Conservation (phyloP, 1,140 invertebrate genomes). For the Bombus confusus region DNA sequence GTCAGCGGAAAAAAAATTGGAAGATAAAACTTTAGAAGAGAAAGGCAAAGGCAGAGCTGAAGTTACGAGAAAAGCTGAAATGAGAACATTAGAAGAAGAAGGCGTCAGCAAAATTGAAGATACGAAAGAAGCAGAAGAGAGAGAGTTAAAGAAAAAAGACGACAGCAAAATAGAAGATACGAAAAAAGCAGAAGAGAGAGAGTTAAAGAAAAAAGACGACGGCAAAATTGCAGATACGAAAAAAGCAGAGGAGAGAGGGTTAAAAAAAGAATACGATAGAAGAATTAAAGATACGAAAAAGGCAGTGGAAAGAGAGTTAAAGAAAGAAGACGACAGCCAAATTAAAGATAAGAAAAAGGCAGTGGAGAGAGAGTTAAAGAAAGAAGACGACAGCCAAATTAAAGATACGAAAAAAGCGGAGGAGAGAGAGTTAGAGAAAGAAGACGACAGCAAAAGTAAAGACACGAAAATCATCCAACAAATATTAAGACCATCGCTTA, state of each 20-base stretch:
- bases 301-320: background rate
- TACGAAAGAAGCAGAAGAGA: background rate
- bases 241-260: too few relatives aligned
- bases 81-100: background rate
- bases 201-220: too few relatives aligned
- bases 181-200: too few relatives aligned
- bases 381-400: background rate
- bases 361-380: background rate
- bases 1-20: background rate
- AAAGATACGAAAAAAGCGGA: background rate
- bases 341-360: background rate
- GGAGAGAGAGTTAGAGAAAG: background rate
- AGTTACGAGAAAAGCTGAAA: background rate
- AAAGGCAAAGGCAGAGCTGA: background rate
- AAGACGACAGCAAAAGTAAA: background rate
- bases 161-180: too few relatives aligned
- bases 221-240: too few relatives aligned
- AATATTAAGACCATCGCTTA: slow-evolving; percentile 30
- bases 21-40: background rate
- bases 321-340: background rate
- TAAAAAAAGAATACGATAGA: background rate
- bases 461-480: background rate
- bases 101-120: background rate
- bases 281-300: background rate
- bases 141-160: background rate